Percentiles rank a stretch among this genome's conserved stretches.
Conservation (phyloP, 2,888 invertebrate species). For the Plagodis dolabraria region DNA sequence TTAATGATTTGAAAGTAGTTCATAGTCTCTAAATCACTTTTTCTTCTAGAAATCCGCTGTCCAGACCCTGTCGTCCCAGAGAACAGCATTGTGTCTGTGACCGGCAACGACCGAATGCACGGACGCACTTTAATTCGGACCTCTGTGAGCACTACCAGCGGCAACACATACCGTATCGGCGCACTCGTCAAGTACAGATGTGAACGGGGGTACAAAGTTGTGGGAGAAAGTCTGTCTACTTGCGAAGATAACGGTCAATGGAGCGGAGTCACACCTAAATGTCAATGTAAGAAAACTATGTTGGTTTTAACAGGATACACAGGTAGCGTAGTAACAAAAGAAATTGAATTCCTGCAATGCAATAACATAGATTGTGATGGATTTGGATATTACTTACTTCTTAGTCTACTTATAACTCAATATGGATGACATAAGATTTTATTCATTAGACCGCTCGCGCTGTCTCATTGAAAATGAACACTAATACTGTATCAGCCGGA, state of each 20-base stretch:
- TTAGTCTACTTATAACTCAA: too few relatives aligned
- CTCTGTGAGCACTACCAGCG: constrained; percentile 86
- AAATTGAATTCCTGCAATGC: too few relatives aligned
- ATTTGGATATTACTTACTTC: too few relatives aligned
- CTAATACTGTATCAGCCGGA: too few relatives aligned
- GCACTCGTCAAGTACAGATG: constrained; percentile 95
- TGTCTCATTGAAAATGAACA: too few relatives aligned
- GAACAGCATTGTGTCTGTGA: constrained; percentile 94
- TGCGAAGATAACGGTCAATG: constrained; percentile 94
- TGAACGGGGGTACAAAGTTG: constrained; percentile 94
- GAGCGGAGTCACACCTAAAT: constrained; percentile 93
- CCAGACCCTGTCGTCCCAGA: constrained; percentile 92
- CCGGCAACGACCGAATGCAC: constrained; percentile 95
- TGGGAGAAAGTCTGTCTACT: constrained; percentile 93
- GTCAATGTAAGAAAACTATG: constrained; percentile 88
- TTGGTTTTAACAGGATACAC: too few relatives aligned
- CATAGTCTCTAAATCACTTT: not conserved
- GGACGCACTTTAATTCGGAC: constrained; percentile 93
- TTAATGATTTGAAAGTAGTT: too few relatives aligned
- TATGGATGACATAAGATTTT: too few relatives aligned
- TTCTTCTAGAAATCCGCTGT: constrained; percentile 91
- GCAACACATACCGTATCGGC: constrained; percentile 93
- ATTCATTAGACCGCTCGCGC: too few relatives aligned
- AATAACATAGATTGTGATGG: too few relatives aligned
- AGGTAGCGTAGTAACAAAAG: too few relatives aligned